These are phyloP conservation scores for Tanypteryx hageni DNA, from an alignment of 2,888 invertebrate species.

Conservation along the genomic window DNA sequence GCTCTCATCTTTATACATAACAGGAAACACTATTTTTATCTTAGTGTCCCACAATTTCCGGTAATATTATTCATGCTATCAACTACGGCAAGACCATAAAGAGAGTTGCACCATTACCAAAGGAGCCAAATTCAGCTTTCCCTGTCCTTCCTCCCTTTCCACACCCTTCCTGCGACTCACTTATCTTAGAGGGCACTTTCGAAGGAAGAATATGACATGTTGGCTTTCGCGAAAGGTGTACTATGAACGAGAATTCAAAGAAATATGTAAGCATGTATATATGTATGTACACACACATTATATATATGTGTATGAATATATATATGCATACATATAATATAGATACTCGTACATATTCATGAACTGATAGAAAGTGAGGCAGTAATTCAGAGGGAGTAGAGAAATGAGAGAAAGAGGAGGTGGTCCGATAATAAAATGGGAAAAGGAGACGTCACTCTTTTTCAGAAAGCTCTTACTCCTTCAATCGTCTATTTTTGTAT, in stretches of 20 bases:
- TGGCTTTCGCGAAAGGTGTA: neutral
- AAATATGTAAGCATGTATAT: neutral
- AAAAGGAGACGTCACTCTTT: no score
- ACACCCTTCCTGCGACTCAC: neutral
- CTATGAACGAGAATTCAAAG: neutral
- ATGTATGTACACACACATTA: neutral
- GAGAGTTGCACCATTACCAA: neutral
- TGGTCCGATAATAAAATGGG: no score
- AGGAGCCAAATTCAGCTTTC: neutral
- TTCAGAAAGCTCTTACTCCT: no score
- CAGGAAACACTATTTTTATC: neutral
- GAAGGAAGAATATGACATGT: neutral
- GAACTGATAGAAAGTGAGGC: no score
- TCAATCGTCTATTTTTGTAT: no score
- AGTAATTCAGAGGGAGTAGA: no score
- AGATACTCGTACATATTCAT: no score
- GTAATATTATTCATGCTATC: neutral
- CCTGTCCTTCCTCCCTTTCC: neutral
- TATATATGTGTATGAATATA: no score
- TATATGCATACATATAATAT: no score
- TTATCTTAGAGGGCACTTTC: neutral
- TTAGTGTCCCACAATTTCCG: neutral
- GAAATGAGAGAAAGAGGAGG: no score
- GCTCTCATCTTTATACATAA: neutral
- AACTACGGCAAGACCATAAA: neutral